phyloP scores from a whole-genome alignment of 2,113 vertebrate genomes.

The Rhagologus leucostigma region DNA sequence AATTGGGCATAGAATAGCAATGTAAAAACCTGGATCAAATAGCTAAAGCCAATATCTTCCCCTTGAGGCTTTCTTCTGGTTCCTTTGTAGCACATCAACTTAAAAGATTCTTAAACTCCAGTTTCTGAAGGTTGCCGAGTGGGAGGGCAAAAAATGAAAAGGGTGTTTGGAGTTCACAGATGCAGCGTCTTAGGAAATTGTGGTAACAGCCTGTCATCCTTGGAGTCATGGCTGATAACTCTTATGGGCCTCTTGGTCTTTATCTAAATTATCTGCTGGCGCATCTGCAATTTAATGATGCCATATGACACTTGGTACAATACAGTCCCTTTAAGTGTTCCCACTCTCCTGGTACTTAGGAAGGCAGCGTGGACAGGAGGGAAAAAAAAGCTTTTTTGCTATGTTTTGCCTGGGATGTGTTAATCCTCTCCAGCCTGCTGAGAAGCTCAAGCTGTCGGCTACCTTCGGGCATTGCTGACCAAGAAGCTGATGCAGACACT shows the following conservation, averaged over 20 bases:
- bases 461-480: background rate
- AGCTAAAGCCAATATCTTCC: background rate
- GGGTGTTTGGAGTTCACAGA: background rate
- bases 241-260: background rate
- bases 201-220: slow-evolving; percentile 7
- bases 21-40: slow-evolving; percentile 32
- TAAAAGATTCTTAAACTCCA: slow-evolving; percentile 5
- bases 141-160: background rate
- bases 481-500: background rate
- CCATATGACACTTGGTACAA: background rate
- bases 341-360: background rate
- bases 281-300: background rate
- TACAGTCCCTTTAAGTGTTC: background rate
- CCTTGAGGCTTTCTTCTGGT: background rate
- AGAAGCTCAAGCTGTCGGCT: background rate
- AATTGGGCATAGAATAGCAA: background rate
- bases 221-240: background rate
- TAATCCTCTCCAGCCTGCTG: background rate
- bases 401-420: background rate
- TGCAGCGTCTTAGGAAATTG: background rate
- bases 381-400: background rate
- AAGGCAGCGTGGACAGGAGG: background rate
- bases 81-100: slow-evolving; percentile 28
- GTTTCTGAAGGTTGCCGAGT: background rate
- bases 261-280: background rate